These are phyloP conservation scores for Chaetogeoica ovagalla DNA, from an alignment of 2,888 invertebrate species.

Conservation along the genomic window DNA sequence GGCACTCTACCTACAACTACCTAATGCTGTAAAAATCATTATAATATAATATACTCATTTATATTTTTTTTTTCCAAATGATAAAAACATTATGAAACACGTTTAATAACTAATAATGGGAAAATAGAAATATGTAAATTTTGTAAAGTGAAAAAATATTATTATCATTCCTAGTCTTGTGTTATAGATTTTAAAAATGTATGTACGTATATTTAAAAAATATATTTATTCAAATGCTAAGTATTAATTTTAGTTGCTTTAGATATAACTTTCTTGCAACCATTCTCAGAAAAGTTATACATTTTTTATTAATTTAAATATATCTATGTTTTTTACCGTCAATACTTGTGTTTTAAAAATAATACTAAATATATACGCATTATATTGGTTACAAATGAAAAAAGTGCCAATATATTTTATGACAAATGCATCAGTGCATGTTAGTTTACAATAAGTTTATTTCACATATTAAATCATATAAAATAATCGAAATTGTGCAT, in stretches of 20 bases:
- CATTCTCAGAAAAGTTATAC: slow-evolving; percentile 26
- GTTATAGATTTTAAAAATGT: slow-evolving; percentile 42
- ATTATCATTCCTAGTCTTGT: slow-evolving; percentile 50
- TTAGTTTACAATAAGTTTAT: background rate
- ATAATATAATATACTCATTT: slow-evolving; percentile 19
- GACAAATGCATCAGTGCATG: background rate
- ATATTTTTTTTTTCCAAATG: slow-evolving; percentile 26
- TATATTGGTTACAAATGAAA: slow-evolving; percentile 10
- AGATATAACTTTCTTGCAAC: slow-evolving; percentile 31
- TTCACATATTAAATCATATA: background rate
- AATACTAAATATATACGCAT: background rate
- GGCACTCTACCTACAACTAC: too few relatives aligned
- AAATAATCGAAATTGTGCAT: background rate
- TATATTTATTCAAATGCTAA: slow-evolving; percentile 27
- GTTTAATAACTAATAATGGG: background rate
- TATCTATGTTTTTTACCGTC: slow-evolving; percentile 6
- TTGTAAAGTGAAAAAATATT: slow-evolving; percentile 40
- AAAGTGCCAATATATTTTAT: background rate
- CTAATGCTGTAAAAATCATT: slow-evolving; percentile 18
- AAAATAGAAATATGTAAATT: slow-evolving; percentile 21
- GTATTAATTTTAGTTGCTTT: slow-evolving; percentile 11
- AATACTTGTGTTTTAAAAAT: background rate
- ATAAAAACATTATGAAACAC: slow-evolving; percentile 10
- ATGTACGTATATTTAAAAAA: slow-evolving; percentile 29
- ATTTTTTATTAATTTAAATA: background rate